A percentile compares a stretch with the other conserved stretches of the same genome.
Evolutionary conservation across 2,113 vertebrate genomes (phyloP).

Genomic region (Sisor rabdophorus): DNA sequence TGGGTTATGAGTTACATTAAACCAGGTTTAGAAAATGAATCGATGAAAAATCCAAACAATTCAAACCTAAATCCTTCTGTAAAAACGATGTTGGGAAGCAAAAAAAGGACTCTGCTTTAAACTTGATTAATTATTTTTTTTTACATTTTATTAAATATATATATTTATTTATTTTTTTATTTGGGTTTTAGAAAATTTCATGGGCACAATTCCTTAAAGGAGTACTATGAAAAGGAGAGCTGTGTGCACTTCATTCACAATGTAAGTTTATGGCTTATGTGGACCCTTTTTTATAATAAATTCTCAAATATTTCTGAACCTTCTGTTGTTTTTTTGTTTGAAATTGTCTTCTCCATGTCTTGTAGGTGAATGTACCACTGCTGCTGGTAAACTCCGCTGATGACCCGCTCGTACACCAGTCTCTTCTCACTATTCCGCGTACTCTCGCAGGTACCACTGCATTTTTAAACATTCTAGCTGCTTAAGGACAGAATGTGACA

Average conservation of each 20-base stretch:
- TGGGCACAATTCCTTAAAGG: conserved; percentile 88
- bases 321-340: neutral
- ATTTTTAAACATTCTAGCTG: neutral
- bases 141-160: no score
- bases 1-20: no score
- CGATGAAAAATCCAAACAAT: no score
- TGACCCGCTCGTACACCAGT: conserved; percentile 91
- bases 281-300: no score
- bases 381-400: conserved; percentile 92
- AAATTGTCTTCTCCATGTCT: neutral
- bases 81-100: neutral
- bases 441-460: conserved; percentile 82
- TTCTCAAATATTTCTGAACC: neutral
- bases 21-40: no score
- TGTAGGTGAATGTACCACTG: conserved; percentile 88
- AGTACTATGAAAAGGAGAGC: conserved; percentile 97
- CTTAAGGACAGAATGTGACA: neutral
- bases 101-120: no score
- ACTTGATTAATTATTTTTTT: no score
- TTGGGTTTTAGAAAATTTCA: conserved; percentile 91
- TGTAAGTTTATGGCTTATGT: conserved; percentile 70
- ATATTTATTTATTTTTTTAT: conserved; percentile 22
- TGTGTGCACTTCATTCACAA: conserved; percentile 92
- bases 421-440: conserved; percentile 92
- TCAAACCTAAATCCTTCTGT: neutral